Evolutionary conservation across 2,113 vertebrate species (phyloP).

Genomic region (Phylloscopus whistleri): DNA sequence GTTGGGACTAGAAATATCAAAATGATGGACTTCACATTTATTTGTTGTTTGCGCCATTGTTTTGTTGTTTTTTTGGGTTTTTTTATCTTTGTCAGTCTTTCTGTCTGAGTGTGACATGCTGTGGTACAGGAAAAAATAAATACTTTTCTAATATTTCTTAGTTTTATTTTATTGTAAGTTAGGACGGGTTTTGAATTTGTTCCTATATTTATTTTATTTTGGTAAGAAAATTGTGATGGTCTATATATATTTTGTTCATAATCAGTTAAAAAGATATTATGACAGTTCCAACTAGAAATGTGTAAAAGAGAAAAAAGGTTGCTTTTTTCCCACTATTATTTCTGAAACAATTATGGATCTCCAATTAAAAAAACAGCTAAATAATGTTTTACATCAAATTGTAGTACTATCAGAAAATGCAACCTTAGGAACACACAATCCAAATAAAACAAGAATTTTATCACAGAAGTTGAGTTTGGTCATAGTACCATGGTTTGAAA

Average conservation of each 20-base stretch:
- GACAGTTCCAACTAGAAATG: background rate
- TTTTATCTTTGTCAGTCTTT: background rate
- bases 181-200: background rate
- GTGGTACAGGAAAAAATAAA: background rate
- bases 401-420: background rate
- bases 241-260: background rate
- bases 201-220: background rate
- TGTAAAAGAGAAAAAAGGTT: accelerated
- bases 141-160: background rate
- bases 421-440: accelerated
- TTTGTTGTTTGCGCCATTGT: background rate
- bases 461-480: background rate
- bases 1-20: background rate
- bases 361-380: background rate
- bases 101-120: background rate
- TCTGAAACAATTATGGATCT: background rate
- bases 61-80: background rate
- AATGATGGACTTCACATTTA: background rate
- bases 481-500: background rate
- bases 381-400: background rate
- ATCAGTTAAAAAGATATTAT: background rate
- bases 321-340: background rate
- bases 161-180: background rate
- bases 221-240: background rate
- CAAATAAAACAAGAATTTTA: background rate